Evolutionary conservation across 2,113 vertebrate species (phyloP).

Genomic region (Saimiri boliviensis): DNA sequence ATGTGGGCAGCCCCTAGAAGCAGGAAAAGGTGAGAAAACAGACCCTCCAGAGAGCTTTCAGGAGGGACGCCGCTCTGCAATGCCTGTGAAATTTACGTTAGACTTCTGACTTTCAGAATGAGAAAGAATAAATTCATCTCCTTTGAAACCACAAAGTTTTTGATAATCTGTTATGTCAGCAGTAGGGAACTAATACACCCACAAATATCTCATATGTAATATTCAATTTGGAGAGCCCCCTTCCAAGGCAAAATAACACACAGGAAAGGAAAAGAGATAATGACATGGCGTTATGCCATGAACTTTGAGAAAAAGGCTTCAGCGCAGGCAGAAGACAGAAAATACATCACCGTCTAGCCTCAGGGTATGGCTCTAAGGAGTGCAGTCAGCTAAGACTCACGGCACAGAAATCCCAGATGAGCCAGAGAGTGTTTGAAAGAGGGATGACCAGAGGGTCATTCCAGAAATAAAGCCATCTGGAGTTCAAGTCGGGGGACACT

Average conservation of each 20-base stretch:
- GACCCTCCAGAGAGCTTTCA: not conserved
- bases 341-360: not conserved
- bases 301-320: not conserved
- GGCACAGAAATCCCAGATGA: not conserved
- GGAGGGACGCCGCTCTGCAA: not conserved
- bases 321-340: fast-evolving
- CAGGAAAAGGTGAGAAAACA: not conserved
- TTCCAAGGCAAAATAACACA: not conserved
- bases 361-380: not conserved
- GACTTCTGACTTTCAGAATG: not conserved
- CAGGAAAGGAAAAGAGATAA: not conserved
- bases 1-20: not conserved
- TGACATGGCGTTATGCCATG: not conserved
- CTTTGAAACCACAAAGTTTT: not conserved
- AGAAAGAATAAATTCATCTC: not conserved
- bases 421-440: not conserved
- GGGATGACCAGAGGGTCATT: not conserved
- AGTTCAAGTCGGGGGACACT: not conserved
- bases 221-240: not conserved
- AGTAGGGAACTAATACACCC: not conserved
- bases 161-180: not conserved
- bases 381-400: not conserved
- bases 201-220: not conserved
- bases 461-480: not conserved
- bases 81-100: not conserved